Evolutionary conservation across 2,888 invertebrate genomes (phyloP), one percentile per base, ranked within the genome.

Genomic region (Dicranocentrus wangi): DNA sequence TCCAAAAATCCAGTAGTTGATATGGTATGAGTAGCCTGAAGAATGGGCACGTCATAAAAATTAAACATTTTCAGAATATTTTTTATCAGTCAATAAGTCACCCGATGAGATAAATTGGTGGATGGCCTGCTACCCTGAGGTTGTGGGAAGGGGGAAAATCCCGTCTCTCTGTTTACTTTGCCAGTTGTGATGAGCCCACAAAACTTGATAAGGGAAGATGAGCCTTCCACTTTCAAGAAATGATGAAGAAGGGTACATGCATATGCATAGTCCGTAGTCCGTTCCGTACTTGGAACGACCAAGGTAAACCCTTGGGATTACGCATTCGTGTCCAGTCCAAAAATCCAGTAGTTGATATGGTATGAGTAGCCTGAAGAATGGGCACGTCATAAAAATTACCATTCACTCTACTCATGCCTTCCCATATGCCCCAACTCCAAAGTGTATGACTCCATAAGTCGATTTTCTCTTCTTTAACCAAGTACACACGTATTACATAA

Each of bases 1-100:
- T 47, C 47, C 15, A 47, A 2, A 47, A 32, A 32, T 32, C 10
- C 32, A 32, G 32, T 32, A 32, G 32, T 32, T 32, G 10, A 32
- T 32, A 32, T 10, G n/a, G n/a, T n/a, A n/a, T n/a, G n/a, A n/a
- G n/a, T n/a, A n/a, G n/a, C n/a, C n/a, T n/a, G n/a, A n/a, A n/a
- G n/a, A n/a, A n/a, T n/a, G n/a, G n/a, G n/a, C n/a, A n/a, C n/a
- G n/a, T n/a, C n/a, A n/a, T n/a, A n/a, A n/a, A n/a, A n/a, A n/a
- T n/a, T n/a, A n/a, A n/a, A n/a, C n/a, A n/a, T 53, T 53, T 53
- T 21, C 23, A 53, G 17, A 47, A 2, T 21, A 21, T 53, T 47
- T n/a, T n/a, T 47, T 61, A 28, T 32, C 39, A 32, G 61, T 61
- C 61, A 32, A 61, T 61, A 61, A 61, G 28, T 61, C 61, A 61